Conservation (phyloP, 2,113 vertebrate genomes). For the Cyanoliseus patagonus region DNA sequence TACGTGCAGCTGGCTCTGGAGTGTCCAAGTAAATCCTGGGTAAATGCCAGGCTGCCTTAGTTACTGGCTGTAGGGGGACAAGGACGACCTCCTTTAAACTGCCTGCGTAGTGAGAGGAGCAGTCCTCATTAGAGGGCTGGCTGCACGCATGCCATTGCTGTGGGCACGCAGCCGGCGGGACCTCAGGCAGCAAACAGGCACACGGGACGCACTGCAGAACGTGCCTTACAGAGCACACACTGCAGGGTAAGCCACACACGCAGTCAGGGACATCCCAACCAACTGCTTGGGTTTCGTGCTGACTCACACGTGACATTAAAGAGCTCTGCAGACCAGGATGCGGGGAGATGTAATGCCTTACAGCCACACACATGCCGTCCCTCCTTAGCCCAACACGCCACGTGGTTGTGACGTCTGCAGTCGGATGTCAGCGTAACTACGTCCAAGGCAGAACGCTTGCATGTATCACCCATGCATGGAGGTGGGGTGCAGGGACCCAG, state of each 20-base stretch:
- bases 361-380: not conserved
- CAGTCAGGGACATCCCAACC: accelerated
- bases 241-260: not conserved
- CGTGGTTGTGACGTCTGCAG: not conserved
- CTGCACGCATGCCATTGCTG: not conserved
- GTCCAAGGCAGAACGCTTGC: not conserved
- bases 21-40: conserved; percentile 41
- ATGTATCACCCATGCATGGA: accelerated
- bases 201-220: not conserved
- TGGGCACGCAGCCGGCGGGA: not conserved
- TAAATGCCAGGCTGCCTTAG: conserved; percentile 52
- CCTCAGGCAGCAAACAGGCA: not conserved
- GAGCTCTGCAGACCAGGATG: not conserved
- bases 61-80: not conserved
- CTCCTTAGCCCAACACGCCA: not conserved
- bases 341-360: not conserved
- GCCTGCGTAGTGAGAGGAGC: not conserved
- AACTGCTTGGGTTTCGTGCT: accelerated
- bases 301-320: not conserved
- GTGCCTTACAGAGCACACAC: accelerated
- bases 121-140: not conserved
- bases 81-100: not conserved
- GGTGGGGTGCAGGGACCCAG: not conserved
- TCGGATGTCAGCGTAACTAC: not conserved
- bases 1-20: conserved; percentile 4